Evolutionary conservation across 2,113 vertebrate species (phyloP), one percentile per base, ranked within the genome.

Genomic region (Ceuthmochares aereus): DNA sequence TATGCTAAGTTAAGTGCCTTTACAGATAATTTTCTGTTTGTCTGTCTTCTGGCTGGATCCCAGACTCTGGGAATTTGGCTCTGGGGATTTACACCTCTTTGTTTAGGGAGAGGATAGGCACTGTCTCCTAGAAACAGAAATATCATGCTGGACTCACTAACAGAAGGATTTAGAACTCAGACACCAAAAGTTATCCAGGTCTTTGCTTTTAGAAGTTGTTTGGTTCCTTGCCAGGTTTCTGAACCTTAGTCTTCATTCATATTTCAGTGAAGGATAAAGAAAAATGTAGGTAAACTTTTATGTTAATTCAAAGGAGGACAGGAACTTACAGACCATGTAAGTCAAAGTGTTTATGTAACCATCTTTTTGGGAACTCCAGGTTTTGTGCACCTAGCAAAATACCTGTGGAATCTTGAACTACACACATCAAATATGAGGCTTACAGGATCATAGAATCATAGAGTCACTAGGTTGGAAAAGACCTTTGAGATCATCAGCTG

Each of bases 91-190:
- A 42, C n/a, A 72, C 16, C 5, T 92, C 19, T 92, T 79, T 89
- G 42, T 93, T 93, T 83, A 75, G 54, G 14, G 25, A 67, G 43
- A 86, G 27, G 14, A 67, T 58, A 78, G 42, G 30, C 75, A 37
- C 34, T 40, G 58, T 86, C 30, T 89, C 54, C 34, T 76, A 73
- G 83, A 83, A 92, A 85, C n/a, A 72, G 17, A 80, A 76, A 67
- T 30, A 78, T 7, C 23, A 40, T 75, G 12, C 16, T 79, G 72
- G 52, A 32, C 25, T 76, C 29, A 37, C 12, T 52, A 51, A 62
- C 15, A 56, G 20, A 21, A 78, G 51, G 7, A 67, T 62, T 84
- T 73, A 80, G 29, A 54, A 22, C 25, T 82, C 32, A 62, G 21
- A 21, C 30, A 84, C 30, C 27, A 67, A n/a, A 6, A 75, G 5